Evolutionary conservation across 2,797 vertebrate genomes (phyloP).

Genomic region (Nyctalus aviator): DNA sequence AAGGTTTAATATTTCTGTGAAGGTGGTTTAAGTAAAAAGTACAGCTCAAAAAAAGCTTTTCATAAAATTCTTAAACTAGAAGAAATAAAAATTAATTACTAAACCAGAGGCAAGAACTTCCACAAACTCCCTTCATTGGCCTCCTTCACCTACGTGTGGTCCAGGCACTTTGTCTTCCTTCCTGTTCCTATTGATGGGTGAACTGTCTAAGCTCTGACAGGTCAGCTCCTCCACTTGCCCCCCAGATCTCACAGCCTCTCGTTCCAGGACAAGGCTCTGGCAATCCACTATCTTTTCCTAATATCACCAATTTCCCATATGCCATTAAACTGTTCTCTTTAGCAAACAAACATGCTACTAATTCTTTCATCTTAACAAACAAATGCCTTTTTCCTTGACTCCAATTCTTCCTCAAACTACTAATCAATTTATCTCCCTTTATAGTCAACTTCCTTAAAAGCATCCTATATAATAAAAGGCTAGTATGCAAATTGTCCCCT

Average conservation of each 20-base stretch:
- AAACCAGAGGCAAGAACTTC: neutral
- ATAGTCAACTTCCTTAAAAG: neutral
- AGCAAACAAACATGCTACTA: neutral
- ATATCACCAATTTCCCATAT: neutral
- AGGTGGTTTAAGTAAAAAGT: slow-evolving; percentile 60
- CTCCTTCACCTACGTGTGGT: neutral
- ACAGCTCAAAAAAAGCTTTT: neutral
- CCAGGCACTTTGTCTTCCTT: too few relatives aligned
- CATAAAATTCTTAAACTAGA: slow-evolving; percentile 44
- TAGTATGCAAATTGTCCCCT: too few relatives aligned
- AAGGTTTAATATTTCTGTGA: slow-evolving; percentile 60
- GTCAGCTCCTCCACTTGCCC: accelerated
- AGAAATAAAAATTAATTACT: slow-evolving; percentile 44
- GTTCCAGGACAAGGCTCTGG: neutral
- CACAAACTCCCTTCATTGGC: neutral
- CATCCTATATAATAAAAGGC: too few relatives aligned
- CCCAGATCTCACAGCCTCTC: neutral
- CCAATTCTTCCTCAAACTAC: neutral
- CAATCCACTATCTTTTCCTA: neutral
- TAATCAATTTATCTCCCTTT: neutral
- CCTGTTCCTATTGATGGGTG: neutral
- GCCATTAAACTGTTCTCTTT: neutral
- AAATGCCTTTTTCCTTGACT: neutral
- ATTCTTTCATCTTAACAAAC: neutral
- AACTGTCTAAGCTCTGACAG: neutral